phyloP scores from a whole-genome alignment of 2,888 invertebrate species.

The Drosophila dives region DNA sequence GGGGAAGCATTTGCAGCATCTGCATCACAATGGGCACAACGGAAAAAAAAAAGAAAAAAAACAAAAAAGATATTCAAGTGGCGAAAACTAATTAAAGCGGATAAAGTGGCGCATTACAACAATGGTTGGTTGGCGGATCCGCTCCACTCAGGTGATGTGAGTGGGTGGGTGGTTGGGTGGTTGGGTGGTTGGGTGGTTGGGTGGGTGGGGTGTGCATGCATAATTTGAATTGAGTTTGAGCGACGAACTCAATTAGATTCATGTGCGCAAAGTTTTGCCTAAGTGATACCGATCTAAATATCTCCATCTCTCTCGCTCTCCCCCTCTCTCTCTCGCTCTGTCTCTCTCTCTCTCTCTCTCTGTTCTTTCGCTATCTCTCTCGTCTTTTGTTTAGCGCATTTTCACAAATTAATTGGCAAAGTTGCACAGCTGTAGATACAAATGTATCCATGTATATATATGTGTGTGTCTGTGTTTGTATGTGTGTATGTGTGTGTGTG shows the following conservation, averaged over 20 bases:
- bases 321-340: constrained; percentile 1
- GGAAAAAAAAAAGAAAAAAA: neutral
- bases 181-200: neutral
- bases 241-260: constrained; percentile 78
- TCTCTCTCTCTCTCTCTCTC: neutral
- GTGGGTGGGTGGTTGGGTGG: neutral
- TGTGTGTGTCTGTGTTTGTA: constrained; percentile 4
- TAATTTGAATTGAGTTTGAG: constrained; percentile 73
- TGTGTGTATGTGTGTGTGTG: constrained; percentile 11
- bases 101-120: constrained; percentile 81
- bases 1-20: constrained; percentile 73
- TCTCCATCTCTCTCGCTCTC: neutral
- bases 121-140: constrained; percentile 46
- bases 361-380: constrained; percentile 11
- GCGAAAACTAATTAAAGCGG: constrained; percentile 82
- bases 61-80: constrained; percentile 63
- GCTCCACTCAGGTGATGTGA: constrained; percentile 11
- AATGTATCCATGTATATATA: constrained; percentile 37
- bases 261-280: constrained; percentile 73
- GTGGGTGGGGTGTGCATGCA: constrained; percentile 59
- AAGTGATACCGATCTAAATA: constrained; percentile 69
- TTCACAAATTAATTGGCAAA: constrained; percentile 81
- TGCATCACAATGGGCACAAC: constrained; percentile 69
- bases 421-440: constrained; percentile 55
- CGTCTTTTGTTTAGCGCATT: constrained; percentile 60